A percentile compares a stretch with the other conserved stretches of the same genome.
Evolutionary conservation across 2,888 invertebrate species (phyloP).

Genomic region (Thysanoteuthis rhombus): DNA sequence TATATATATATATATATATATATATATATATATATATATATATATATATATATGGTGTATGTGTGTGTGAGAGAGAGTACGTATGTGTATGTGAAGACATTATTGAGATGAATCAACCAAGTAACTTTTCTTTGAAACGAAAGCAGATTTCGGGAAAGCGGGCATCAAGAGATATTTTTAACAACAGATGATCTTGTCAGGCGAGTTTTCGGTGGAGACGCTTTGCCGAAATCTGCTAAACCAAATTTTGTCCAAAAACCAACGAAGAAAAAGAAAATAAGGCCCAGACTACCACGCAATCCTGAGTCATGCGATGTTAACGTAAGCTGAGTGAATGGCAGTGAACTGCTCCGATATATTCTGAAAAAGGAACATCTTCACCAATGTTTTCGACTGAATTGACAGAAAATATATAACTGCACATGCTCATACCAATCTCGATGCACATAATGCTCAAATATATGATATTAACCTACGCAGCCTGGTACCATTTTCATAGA

Average conservation of each 20-base stretch:
- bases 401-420: neutral
- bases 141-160: neutral
- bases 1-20: too few species aligned
- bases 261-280: neutral
- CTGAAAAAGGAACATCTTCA: neutral
- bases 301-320: neutral
- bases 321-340: neutral
- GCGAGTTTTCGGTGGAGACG: neutral
- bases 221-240: neutral
- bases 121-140: neutral
- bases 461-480: too few species aligned
- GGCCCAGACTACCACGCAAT: neutral
- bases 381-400: neutral
- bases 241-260: neutral
- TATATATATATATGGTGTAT: too few species aligned
- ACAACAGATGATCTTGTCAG: neutral
- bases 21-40: too few species aligned
- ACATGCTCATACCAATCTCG: neutral
- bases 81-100: neutral
- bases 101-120: neutral
- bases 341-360: neutral
- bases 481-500: too few species aligned
- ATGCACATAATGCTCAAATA: neutral
- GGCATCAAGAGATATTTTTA: neutral
- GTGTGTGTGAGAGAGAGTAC: too few species aligned